Percentiles rank a stretch among this genome's conserved stretches.
phyloP scores from a whole-genome alignment of 2,113 vertebrate species.

The Cromileptes altivelis region DNA sequence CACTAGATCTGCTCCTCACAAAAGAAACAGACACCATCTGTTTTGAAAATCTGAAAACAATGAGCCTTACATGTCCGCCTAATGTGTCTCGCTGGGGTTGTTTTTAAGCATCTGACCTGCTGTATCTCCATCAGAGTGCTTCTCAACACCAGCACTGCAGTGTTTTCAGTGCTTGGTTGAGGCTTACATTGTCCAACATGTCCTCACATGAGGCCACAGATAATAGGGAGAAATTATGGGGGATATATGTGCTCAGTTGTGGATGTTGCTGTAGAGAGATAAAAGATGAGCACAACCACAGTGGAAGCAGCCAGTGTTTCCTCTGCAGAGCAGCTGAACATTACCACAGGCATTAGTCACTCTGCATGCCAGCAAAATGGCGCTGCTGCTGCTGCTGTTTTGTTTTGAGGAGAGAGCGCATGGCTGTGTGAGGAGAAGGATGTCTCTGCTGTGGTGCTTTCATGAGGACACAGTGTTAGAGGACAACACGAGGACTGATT shows the following conservation, averaged over 20 bases:
- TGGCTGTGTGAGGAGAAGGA: background rate
- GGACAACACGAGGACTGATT: no score
- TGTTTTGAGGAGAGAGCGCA: background rate
- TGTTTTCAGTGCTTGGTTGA: no score
- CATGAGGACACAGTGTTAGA: background rate
- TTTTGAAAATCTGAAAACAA: background rate
- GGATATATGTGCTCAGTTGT: background rate
- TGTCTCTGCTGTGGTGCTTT: background rate
- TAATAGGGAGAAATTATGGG: background rate
- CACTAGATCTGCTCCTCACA: background rate
- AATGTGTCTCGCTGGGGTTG: background rate
- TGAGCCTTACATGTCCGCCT: background rate
- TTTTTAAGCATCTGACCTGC: background rate
- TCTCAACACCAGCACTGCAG: background rate
- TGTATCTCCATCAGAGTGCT: background rate
- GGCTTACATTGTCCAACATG: background rate
- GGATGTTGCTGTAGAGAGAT: conserved; percentile 7
- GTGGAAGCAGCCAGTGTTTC: conserved; percentile 12
- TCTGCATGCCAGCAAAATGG: conserved; percentile 65
- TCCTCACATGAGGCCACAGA: background rate
- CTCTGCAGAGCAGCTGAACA: conserved; percentile 40
- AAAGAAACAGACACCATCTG: background rate
- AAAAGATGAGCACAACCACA: conserved; percentile 5
- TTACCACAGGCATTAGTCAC: conserved; percentile 56
- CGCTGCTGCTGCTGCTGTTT: conserved; percentile 44